phyloP scores from a whole-genome alignment of 2,888 invertebrate species.

The Ametastegia equiseti region DNA sequence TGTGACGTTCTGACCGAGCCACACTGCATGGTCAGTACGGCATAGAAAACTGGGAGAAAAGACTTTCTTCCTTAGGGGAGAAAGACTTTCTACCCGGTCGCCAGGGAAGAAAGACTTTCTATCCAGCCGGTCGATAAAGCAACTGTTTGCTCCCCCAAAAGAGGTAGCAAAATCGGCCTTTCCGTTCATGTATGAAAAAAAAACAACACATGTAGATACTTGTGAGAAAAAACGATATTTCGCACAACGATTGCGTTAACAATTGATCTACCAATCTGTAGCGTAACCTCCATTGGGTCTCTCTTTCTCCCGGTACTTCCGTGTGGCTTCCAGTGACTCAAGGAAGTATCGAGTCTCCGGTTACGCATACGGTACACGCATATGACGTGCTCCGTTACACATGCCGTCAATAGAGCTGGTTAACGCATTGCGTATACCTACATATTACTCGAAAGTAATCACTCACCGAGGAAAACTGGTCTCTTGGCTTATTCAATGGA shows the following conservation, averaged over 20 bases:
- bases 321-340: constrained; percentile 23
- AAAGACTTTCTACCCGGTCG: too few relatives aligned
- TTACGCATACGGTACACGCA: constrained; percentile 33
- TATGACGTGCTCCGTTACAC: constrained; percentile 33
- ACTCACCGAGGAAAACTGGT: constrained; percentile 9
- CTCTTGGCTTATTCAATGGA: neutral
- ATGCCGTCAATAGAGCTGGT: neutral
- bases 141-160: too few relatives aligned
- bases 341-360: constrained; percentile 42
- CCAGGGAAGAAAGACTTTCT: neutral
- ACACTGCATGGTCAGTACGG: too few relatives aligned
- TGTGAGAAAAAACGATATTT: neutral
- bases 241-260: neutral
- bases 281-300: neutral
- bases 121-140: too few relatives aligned
- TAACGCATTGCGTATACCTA: neutral
- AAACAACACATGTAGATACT: neutral
- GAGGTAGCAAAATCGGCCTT: too few relatives aligned
- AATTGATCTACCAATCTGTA: constrained; percentile 2
- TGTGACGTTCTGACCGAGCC: too few relatives aligned
- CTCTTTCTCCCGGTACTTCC: constrained; percentile 36
- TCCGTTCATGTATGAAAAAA: neutral
- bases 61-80: too few relatives aligned
- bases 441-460: constrained; percentile 18
- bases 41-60: too few relatives aligned